Evolutionary conservation across 2,888 invertebrate species (phyloP).

Genomic region (Ganaspis brasiliensis): DNA sequence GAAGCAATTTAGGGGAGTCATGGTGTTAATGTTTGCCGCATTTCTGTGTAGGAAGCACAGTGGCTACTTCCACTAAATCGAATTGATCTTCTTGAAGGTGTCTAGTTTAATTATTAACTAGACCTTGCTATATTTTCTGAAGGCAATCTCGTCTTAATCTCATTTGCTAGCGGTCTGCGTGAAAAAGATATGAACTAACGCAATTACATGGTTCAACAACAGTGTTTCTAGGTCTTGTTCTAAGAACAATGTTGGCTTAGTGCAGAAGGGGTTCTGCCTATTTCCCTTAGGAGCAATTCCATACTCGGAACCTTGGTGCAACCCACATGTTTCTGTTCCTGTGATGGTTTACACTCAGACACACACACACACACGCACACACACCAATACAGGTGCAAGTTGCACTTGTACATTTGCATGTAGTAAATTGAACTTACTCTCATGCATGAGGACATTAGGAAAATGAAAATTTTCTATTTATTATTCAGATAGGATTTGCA

Average conservation of each 20-base stretch:
- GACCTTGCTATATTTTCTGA: constrained; percentile 10
- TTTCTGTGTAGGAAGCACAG: constrained; percentile 30
- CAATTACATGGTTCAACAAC: constrained; percentile 29
- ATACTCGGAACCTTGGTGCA: constrained; percentile 22
- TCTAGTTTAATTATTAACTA: constrained; percentile 36
- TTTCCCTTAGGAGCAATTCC: constrained; percentile 37
- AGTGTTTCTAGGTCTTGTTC: constrained; percentile 41
- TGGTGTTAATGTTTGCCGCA: constrained; percentile 45
- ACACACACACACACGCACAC: not conserved
- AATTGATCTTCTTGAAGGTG: constrained; percentile 24
- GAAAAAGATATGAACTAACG: constrained; percentile 38
- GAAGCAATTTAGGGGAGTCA: constrained; percentile 3
- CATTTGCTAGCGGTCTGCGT: constrained; percentile 33
- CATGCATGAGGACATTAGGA: constrained; percentile 22
- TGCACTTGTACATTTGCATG: constrained; percentile 35
- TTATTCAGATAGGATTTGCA: constrained; percentile 3
- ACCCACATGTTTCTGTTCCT: constrained; percentile 31
- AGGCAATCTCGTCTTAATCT: constrained; percentile 25
- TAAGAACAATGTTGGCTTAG: constrained; percentile 31
- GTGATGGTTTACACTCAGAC: not conserved
- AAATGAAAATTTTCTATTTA: constrained; percentile 30
- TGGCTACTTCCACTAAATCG: constrained; percentile 12
- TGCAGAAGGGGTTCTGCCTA: constrained; percentile 27
- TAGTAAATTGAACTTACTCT: constrained; percentile 20
- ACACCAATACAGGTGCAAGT: not conserved